Percentiles rank a stretch among this genome's conserved stretches.
phyloP scores from a whole-genome alignment of 2,113 vertebrate species.

The Scophthalmus maximus region DNA sequence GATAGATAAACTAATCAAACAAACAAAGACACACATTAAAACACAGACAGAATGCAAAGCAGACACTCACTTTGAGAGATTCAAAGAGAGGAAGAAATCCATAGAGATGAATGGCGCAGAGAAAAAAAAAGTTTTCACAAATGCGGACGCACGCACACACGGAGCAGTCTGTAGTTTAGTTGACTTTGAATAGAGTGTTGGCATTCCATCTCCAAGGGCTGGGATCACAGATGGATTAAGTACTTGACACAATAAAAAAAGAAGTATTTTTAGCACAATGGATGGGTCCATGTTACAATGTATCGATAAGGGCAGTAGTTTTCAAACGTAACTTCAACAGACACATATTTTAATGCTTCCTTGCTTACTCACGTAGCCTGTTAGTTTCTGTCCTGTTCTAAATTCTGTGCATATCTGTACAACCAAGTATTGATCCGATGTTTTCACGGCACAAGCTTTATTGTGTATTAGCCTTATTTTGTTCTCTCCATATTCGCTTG shows the following conservation, averaged over 20 bases:
- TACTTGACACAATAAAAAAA: slow-evolving; percentile 33
- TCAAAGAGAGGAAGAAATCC: slow-evolving; percentile 40
- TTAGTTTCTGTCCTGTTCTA: neutral
- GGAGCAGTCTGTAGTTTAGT: slow-evolving; percentile 40
- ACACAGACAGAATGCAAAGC: slow-evolving; percentile 68
- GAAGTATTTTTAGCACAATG: slow-evolving; percentile 27
- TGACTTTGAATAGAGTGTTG: slow-evolving; percentile 48
- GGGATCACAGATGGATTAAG: slow-evolving; percentile 44
- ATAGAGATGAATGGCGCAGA: slow-evolving; percentile 37
- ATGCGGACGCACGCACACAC: neutral
- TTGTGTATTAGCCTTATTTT: too few relatives aligned
- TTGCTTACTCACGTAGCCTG: too few relatives aligned
- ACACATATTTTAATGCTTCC: neutral
- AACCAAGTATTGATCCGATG: too few relatives aligned
- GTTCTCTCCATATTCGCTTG: neutral
- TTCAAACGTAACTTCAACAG: slow-evolving; percentile 15
- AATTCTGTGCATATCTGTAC: neutral
- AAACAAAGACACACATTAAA: slow-evolving; percentile 71
- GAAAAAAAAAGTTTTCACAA: slow-evolving; percentile 15
- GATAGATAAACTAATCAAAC: slow-evolving; percentile 80
- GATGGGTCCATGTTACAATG: slow-evolving; percentile 6
- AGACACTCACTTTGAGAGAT: slow-evolving; percentile 52
- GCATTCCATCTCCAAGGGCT: slow-evolving; percentile 33
- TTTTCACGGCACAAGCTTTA: neutral
- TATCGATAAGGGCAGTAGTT: slow-evolving; percentile 12